Evolutionary conservation across 2,888 invertebrate genomes (phyloP), one percentile per base, ranked within the genome.

Genomic region (Thymelicus sylvestris): DNA sequence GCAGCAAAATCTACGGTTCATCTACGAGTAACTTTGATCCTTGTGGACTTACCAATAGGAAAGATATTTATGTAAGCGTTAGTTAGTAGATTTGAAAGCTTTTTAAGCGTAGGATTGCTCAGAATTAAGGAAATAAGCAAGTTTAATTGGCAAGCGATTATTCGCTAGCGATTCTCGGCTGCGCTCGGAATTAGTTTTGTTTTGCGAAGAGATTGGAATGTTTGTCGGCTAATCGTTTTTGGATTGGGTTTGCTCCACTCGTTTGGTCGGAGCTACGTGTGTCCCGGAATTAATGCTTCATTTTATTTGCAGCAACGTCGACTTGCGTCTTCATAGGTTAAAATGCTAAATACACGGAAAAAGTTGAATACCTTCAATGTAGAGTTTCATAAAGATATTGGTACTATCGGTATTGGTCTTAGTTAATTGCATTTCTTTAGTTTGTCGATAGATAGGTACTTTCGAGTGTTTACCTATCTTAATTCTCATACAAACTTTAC

Each of bases 101-200:
- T 80, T 86, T 86, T 86, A 88, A 82, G 81, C 83, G 81, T 78
- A 83, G 85, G 89, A 89, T 91, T 89, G 91, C 85, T 82, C 80
- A 77, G 86, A 90, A 92, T 92, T 89, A 92, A 87, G 92, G 92
- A 92, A 92, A 91, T 92, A 92, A 92, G 92, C 90, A 86, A 85
- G 85, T 89, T 89, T 92, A 92, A 92, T 92, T 92, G 90, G 84
- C 79, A 74, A 80, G 80, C 86, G 91, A 91, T 91, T 88, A 91
- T 86, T 87, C 78, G 83, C 84, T 81, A 88, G 83, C 86, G 85
- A 75, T 74, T 75, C 73, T 72, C 69, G 63, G 83, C 86, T 75
- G 81, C 75, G 80, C 63, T 67, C 75, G 75, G 76, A 78, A 76
- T 81, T 81, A 78, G 75, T 80, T 77, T 79, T 78, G 76, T 80